Evolutionary conservation across 2,888 invertebrate genomes (phyloP), one percentile per base, ranked within the genome.

Genomic region (Heliconius ethilla): DNA sequence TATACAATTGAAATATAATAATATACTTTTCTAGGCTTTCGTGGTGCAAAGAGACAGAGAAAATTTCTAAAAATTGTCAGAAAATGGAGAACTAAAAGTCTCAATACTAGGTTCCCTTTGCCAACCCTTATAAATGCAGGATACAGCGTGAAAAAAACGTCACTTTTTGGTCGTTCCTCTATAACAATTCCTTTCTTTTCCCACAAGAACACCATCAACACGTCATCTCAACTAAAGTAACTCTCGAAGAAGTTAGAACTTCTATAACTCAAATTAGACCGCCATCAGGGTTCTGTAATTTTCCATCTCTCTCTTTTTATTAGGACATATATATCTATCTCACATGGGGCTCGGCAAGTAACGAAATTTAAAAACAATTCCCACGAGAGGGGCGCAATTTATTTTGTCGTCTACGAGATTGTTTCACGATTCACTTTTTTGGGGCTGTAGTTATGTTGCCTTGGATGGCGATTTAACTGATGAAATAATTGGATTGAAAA

Each of bases 331-430:
- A 80, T 78, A 33, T 51, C 77, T 76, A 78, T 88, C 88, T 84
- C 85, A 62, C 63, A 85, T 81, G 77, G 77, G 78, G 79, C 40
- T 82, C 80, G 81, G 83, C 82, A 76, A 83, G 86, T 91, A 92
- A 92, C 90, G 87, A 91, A 90, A 91, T 92, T 92, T 91, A 91
- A 92, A 92, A 92, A 92, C 92, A 92, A 92, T 85, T 81, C 84
- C 84, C 81, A 80, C 79, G 83, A 84, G 82, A 79, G 76, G 65
- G 77, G 77, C 75, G 82, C 83, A 83, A 85, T 83, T 84, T 83
- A 84, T 84, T 83, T 85, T 82, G 83, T 83, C 83, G 86, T 82
- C 83, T 86, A 87, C 91, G 75, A 77, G 80, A 82, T 78, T 81
- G 78, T 80, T 77, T 69, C 79, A 72, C 78, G 76, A 75, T 80